Evolutionary conservation across 2,888 invertebrate species (phyloP).

Genomic region (Noctua comes): DNA sequence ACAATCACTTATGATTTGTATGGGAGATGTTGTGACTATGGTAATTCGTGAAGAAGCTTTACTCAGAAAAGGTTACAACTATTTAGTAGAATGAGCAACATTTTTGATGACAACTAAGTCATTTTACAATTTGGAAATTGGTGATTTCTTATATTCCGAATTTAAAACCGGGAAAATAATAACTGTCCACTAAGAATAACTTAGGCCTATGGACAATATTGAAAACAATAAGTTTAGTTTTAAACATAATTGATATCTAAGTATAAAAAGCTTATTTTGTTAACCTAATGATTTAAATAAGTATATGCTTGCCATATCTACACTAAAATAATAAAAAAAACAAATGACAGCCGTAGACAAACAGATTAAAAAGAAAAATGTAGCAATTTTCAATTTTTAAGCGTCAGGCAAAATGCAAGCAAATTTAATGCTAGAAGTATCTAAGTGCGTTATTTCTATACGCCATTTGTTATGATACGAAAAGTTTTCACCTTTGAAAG

Average conservation of each 20-base stretch:
- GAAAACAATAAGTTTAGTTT: neutral
- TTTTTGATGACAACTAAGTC: neutral
- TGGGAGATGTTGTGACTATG: slow-evolving; percentile 9
- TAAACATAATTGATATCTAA: neutral
- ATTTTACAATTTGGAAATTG: neutral
- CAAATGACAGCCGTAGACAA: neutral
- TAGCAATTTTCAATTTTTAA: neutral
- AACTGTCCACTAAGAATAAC: no score
- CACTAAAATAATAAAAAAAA: neutral
- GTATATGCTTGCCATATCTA: neutral
- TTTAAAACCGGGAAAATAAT: neutral
- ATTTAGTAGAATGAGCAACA: no score
- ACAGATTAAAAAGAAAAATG: neutral
- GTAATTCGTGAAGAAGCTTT: slow-evolving; percentile 19
- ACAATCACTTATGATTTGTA: slow-evolving; percentile 47
- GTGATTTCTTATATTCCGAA: neutral
- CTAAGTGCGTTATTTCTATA: no score
- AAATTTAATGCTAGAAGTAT: neutral
- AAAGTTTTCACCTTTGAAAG: slow-evolving; percentile 7
- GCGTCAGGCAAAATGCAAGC: neutral
- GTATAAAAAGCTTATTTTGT: neutral
- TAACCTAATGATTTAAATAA: neutral
- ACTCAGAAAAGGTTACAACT: neutral
- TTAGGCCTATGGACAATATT: neutral
- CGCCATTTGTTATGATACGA: neutral